These are phyloP conservation scores for Symphodus melops DNA, from an alignment of 2,113 vertebrate species.

Conservation along the genomic window DNA sequence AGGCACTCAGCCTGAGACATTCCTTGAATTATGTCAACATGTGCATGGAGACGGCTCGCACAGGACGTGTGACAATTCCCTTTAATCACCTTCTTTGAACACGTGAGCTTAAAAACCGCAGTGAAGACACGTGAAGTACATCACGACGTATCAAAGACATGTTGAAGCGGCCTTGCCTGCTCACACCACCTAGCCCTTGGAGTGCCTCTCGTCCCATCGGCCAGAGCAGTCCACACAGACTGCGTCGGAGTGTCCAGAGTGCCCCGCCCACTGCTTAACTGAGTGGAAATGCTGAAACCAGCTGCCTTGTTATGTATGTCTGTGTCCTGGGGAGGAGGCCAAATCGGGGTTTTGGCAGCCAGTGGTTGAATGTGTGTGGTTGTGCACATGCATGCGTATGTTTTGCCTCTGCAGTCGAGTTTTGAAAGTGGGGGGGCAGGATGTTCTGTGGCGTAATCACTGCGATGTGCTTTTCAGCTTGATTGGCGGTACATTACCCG, in stretches of 20 bases:
- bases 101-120: not conserved
- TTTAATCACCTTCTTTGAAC: not conserved
- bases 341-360: conserved; percentile 67
- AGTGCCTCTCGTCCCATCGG: not conserved
- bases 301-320: conserved; percentile 63
- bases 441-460: conserved; percentile 40
- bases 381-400: conserved; percentile 25
- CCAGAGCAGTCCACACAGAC: not conserved
- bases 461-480: conserved; percentile 21
- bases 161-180: not conserved
- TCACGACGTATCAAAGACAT: not conserved
- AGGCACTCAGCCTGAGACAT: conserved; percentile 14
- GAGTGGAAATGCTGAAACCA: conserved; percentile 64
- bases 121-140: not conserved
- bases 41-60: not conserved
- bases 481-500: conserved; percentile 15
- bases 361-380: conserved; percentile 7
- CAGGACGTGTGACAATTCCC: not conserved
- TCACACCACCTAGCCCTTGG: not conserved
- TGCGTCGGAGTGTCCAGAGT: not conserved
- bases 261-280: conserved; percentile 39
- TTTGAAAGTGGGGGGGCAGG: conserved; percentile 27
- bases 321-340: conserved; percentile 64
- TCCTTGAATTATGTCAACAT: not conserved
- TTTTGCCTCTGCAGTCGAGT: conserved; percentile 37